phyloP scores from a whole-genome alignment of 2,113 vertebrate species.

The Laticauda colubrina region DNA sequence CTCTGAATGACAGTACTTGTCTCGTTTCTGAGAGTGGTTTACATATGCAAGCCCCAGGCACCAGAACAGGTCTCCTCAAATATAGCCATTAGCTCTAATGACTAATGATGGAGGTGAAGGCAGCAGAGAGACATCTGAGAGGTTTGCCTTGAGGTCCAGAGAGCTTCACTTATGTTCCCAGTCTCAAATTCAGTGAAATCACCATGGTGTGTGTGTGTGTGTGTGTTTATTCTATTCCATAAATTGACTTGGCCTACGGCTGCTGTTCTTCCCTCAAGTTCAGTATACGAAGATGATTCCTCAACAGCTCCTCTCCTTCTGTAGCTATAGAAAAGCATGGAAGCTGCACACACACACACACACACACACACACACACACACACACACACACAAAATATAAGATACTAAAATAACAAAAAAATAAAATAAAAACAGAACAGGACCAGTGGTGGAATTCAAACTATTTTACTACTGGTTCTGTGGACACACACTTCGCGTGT shows the following conservation, averaged over 20 bases:
- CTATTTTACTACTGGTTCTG: too few relatives aligned
- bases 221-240: neutral
- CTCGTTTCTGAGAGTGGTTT: neutral
- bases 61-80: neutral
- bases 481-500: too few relatives aligned
- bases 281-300: too few relatives aligned
- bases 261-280: neutral
- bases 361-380: too few relatives aligned
- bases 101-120: neutral
- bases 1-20: neutral
- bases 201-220: neutral
- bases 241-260: neutral
- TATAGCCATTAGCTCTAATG: neutral
- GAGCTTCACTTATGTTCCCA: neutral
- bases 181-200: neutral
- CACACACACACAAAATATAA: too few relatives aligned
- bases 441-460: too few relatives aligned
- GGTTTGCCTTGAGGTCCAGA: neutral
- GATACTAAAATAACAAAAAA: too few relatives aligned
- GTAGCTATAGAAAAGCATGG: neutral
- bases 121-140: neutral
- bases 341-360: neutral
- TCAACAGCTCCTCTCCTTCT: neutral
- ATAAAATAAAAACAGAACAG: too few relatives aligned
- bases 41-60: neutral